Evolutionary conservation across 2,888 invertebrate species (phyloP), one percentile per base, ranked within the genome.

Genomic region (Dryobota labecula): DNA sequence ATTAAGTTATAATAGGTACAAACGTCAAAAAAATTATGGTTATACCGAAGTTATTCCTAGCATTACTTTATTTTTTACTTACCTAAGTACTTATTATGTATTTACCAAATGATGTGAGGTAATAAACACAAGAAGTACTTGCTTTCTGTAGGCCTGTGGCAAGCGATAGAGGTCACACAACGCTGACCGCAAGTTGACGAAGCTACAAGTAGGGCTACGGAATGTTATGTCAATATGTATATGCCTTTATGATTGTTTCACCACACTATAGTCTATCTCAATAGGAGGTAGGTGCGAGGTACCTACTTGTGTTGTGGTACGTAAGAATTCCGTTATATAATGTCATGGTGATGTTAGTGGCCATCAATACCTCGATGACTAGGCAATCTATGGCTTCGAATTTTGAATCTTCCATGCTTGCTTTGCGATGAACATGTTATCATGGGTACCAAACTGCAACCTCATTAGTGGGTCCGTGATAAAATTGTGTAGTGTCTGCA

Each of bases 161-260:
- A 56, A 66, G 36, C 57, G 5, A 69, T 73, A 73, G 58, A 80
- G 73, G 79, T 73, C 73, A 82, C 11, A n/a, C 38, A 18, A 20
- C 38, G 27, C 53, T 47, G 65, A 82, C 83, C 79, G 68, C 82
- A 80, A 82, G 73, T 82, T 82, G 83, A 82, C 69, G 73, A 66
- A 53, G 83, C 68, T 36, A 11, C 20, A 18, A 61, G n/a, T n/a
- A n/a, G 78, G 41, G 45, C 53, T 41, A 47, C 43, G 63, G 66
- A 82, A 82, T 73, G 82, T 60, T 57, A 61, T n/a, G 43, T 64
- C 76, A 76, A 76, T 66, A 70, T 76, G 18, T 66, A 70, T 76
- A 13, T 51, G 53, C 24, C 51, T 63, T n/a, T 67, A 49, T 65
- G 62, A 56, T 41, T 76, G 63, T 77, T 70, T 64, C 43, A n/a